Percentiles rank a stretch among this genome's conserved stretches.
These are phyloP conservation scores for Hemicordylus capensis DNA, from an alignment of 2,113 vertebrate genomes.

Conservation along the genomic window DNA sequence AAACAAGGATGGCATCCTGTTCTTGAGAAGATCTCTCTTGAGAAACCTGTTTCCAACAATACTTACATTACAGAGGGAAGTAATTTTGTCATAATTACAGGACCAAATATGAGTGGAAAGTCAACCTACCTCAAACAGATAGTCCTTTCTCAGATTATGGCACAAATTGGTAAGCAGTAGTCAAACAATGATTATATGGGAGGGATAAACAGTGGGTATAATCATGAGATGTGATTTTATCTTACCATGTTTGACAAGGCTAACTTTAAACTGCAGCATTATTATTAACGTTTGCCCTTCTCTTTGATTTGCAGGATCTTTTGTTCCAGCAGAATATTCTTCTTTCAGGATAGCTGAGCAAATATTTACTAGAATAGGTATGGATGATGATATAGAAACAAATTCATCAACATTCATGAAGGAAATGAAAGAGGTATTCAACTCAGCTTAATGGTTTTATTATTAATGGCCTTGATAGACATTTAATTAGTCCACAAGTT, in stretches of 20 bases:
- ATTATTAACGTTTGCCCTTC: background rate
- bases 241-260: slow-evolving; percentile 16
- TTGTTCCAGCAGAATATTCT: slow-evolving; percentile 92
- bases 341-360: slow-evolving; percentile 92
- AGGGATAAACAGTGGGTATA: background rate
- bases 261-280: background rate
- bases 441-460: slow-evolving; percentile 25
- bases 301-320: slow-evolving; percentile 84
- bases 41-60: slow-evolving; percentile 91
- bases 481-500: background rate
- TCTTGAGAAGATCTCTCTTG: slow-evolving; percentile 89
- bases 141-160: slow-evolving; percentile 96
- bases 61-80: slow-evolving; percentile 90
- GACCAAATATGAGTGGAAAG: slow-evolving; percentile 98
- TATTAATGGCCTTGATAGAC: slow-evolving; percentile 23
- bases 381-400: slow-evolving; percentile 97
- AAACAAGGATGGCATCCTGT: slow-evolving; percentile 95
- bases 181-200: slow-evolving; percentile 18
- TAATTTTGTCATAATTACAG: slow-evolving; percentile 94
- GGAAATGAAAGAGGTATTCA: slow-evolving; percentile 90
- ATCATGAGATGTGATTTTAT: background rate
- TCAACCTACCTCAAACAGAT: slow-evolving; percentile 97
- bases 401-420: slow-evolving; percentile 97
- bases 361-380: slow-evolving; percentile 96
- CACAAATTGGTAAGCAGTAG: slow-evolving; percentile 89